Percentiles rank a stretch among this genome's conserved stretches.
Evolutionary conservation across 2,888 invertebrate genomes (phyloP).

Genomic region (Phyto melanocephala): DNA sequence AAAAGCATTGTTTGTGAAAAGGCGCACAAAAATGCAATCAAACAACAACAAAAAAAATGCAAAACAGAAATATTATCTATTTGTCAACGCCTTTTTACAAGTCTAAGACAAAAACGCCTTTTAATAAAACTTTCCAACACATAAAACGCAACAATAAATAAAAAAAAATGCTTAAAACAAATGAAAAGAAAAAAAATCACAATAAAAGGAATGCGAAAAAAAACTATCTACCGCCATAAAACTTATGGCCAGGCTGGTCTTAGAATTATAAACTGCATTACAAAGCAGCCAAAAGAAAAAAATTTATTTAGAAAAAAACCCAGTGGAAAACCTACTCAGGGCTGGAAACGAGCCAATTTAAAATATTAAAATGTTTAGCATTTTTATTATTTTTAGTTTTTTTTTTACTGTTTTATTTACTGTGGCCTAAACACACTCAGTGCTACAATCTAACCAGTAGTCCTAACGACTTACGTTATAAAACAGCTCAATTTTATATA

Average conservation of each 20-base stretch:
- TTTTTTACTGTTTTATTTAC: neutral
- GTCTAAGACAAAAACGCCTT: conserved; percentile 64
- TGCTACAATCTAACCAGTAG: neutral
- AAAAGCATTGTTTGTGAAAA: conserved; percentile 38
- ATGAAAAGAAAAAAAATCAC: conserved; percentile 1
- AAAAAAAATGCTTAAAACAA: neutral
- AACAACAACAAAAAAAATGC: neutral
- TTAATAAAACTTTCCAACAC: conserved; percentile 52
- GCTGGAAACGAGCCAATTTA: conserved; percentile 63
- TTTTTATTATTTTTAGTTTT: conserved; percentile 47
- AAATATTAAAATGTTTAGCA: conserved; percentile 62
- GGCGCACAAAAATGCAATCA: neutral
- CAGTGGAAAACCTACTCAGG: conserved; percentile 53
- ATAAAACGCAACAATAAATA: conserved; percentile 51
- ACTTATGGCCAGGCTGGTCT: conserved; percentile 54
- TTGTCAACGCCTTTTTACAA: conserved; percentile 65
- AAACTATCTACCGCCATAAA: conserved; percentile 31
- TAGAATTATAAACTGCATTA: conserved; percentile 51
- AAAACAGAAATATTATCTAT: conserved; percentile 56
- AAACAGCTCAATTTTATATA: conserved; percentile 40
- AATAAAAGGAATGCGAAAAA: conserved; percentile 48
- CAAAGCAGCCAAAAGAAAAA: neutral
- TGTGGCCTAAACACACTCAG: neutral
- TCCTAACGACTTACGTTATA: neutral
- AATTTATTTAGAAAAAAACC: neutral